phyloP scores from a whole-genome alignment of 2,797 vertebrate genomes.

The Lepus oiostolus region DNA sequence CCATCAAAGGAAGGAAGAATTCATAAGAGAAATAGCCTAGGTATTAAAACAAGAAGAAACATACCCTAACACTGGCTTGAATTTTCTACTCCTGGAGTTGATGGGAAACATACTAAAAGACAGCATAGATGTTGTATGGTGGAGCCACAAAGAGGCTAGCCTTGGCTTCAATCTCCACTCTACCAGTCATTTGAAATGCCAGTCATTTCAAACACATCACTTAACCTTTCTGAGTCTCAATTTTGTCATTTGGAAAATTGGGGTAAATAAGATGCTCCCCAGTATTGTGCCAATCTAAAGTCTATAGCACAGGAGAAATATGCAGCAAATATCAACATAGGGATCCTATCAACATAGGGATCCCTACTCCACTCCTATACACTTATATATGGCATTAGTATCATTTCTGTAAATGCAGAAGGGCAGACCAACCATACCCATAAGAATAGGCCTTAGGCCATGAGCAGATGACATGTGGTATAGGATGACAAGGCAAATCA shows the following conservation, averaged over 20 bases:
- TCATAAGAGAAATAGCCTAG: background rate
- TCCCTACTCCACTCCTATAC: background rate
- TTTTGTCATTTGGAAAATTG: conserved; percentile 18
- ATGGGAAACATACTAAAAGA: background rate
- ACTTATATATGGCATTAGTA: background rate
- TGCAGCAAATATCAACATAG: background rate
- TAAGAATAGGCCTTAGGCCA: background rate
- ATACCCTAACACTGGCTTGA: background rate
- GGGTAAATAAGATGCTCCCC: background rate
- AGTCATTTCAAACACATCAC: background rate
- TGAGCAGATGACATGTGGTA: background rate
- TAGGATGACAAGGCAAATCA: background rate
- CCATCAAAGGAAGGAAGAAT: background rate
- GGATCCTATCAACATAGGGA: background rate
- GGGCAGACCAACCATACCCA: background rate
- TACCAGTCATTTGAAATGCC: background rate
- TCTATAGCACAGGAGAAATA: background rate
- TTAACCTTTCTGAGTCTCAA: background rate
- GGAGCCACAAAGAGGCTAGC: background rate
- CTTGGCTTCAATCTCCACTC: background rate
- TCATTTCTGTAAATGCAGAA: background rate
- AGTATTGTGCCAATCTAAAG: background rate
- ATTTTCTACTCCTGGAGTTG: background rate
- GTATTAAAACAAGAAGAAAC: background rate
- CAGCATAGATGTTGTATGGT: background rate